phyloP scores from a whole-genome alignment of 2,888 invertebrate species.

The Caenorhabditis sinica region DNA sequence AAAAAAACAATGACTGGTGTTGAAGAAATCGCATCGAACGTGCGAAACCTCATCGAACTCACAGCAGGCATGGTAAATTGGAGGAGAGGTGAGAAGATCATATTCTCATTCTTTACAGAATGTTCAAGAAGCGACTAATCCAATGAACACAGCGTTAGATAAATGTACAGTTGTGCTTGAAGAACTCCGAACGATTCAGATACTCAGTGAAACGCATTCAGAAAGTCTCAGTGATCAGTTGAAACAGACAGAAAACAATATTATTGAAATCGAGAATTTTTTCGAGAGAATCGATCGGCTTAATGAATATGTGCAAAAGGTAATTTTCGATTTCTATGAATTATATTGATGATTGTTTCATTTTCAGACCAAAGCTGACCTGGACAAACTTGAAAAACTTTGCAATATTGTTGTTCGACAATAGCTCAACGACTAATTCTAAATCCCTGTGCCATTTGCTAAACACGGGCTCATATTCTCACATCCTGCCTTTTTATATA shows the following conservation, averaged over 20 bases:
- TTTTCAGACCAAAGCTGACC: slow-evolving; percentile 43
- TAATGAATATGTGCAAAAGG: slow-evolving; percentile 17
- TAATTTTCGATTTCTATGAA: background rate
- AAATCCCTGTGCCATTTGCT: background rate
- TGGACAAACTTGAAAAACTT: slow-evolving; percentile 40
- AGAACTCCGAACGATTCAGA: slow-evolving; percentile 54
- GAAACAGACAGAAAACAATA: slow-evolving; percentile 17
- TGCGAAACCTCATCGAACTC: slow-evolving; percentile 16
- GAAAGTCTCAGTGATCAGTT: slow-evolving; percentile 43
- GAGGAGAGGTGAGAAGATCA: background rate
- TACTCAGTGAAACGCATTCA: slow-evolving; percentile 40
- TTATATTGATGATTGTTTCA: background rate
- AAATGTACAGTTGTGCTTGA: slow-evolving; percentile 43
- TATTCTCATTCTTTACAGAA: background rate
- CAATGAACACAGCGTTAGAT: slow-evolving; percentile 29
- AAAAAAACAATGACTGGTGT: slow-evolving; percentile 16
- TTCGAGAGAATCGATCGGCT: slow-evolving; percentile 50
- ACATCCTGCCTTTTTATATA: background rate
- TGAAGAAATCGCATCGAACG: slow-evolving; percentile 27
- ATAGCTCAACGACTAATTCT: background rate
- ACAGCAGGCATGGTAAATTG: slow-evolving; percentile 41
- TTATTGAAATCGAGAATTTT: slow-evolving; percentile 21
- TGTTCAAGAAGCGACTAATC: background rate
- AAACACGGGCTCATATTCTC: background rate
- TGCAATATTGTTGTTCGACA: slow-evolving; percentile 35